Evolutionary conservation across 2,797 vertebrate species (phyloP), one percentile per base, ranked within the genome.

Genomic region (Pseudomugil tenellus): DNA sequence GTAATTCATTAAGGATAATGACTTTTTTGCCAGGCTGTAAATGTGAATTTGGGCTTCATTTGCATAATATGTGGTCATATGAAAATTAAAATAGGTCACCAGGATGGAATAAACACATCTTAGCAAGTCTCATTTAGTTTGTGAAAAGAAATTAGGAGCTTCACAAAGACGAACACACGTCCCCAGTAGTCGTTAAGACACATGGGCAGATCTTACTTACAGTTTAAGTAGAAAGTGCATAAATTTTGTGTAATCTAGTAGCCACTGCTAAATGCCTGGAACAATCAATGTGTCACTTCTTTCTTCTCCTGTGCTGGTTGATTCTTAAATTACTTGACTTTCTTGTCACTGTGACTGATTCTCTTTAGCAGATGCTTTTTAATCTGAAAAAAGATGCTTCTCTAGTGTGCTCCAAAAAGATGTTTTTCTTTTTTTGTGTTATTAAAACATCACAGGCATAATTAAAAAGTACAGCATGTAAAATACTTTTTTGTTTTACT

Each of bases 71-170:
- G 67, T 77, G 69, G 71, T 79, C 70, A 62, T 82, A 69, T 68
- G 83, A 79, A 77, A 80, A 83, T 54, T 39, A 62, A 35, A 76
- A 59, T 79, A 70, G 71, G 60, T 70, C 59, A 63, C 61, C 65
- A 39, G 71, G 72, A 86, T 67, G 76, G 74, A 84, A 88, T 85
- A 84, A 88, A 91, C 73, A 77, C 57, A 84, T 69, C 29, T 29
- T 56, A 82, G 81, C 68, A 59, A 84, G 85, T 90, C 73, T 91
- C 76, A 86, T 92, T 92, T 89, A 70, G 70, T 66, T 72, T 74
- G 61, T 64, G 65, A 83, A 74, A 84, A 78, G 67, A 89, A 90
- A 89, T 80, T 68, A 90, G 89, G 79, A 92, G 90, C 87, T 84
- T 87, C 70, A 76, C 67, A 46, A 57, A 49, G 61, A 72, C 60